phyloP scores from a whole-genome alignment of 2,113 vertebrate genomes.

The Grallaria varia region DNA sequence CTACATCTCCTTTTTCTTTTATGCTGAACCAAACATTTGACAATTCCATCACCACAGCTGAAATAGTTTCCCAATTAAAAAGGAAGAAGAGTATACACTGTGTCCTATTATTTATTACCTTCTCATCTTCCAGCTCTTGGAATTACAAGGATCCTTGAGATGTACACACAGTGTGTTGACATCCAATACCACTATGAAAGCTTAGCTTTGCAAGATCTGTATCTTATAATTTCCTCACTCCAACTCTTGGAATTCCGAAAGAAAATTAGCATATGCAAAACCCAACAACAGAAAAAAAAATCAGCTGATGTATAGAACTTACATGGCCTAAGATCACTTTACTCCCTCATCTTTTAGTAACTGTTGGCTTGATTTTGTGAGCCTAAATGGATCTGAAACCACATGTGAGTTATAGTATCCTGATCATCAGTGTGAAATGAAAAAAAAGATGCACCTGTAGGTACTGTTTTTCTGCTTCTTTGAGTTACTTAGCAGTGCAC shows the following conservation, averaged over 20 bases:
- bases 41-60: background rate
- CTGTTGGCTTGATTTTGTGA: background rate
- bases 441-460: background rate
- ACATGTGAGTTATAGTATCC: background rate
- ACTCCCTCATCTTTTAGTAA: background rate
- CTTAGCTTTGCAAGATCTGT: background rate
- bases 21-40: background rate
- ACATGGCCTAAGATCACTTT: background rate
- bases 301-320: background rate
- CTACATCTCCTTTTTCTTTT: background rate
- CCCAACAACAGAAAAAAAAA: background rate
- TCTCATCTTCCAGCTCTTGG: background rate
- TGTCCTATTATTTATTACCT: background rate
- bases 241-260: background rate
- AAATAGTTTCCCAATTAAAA: background rate
- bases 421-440: background rate
- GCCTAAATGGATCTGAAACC: background rate
- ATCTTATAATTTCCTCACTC: background rate
- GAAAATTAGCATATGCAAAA: background rate
- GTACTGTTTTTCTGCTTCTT: background rate
- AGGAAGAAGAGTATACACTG: background rate
- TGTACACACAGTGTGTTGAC: background rate
- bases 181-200: background rate
- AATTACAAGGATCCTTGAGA: background rate
- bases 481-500: background rate